Evolutionary conservation across 2,888 invertebrate genomes (phyloP), one percentile per base, ranked within the genome.

Genomic region (Nephrotoma flavescens): DNA sequence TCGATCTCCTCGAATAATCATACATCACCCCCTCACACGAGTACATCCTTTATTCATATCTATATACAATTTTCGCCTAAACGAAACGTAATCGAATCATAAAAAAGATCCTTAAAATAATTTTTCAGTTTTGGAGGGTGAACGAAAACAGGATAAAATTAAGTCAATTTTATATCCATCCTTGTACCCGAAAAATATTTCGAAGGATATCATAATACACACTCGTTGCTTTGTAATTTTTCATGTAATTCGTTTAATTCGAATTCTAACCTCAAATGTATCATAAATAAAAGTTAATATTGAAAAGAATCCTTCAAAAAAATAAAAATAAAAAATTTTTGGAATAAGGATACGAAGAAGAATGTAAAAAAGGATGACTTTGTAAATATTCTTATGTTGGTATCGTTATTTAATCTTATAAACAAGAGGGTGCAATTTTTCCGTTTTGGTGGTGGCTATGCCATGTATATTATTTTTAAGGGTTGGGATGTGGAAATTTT

Each of bases 191-290:
- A 83, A 83, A 42, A 83, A 41, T 84, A 42, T 84, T 84, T 84
- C 11, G 42, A 71, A 71, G 71, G 71, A 71, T 71, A 71, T 71
- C 31, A 31, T 52, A 52, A 15, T 52, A 52, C 4, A 71, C 31
- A 71, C 71, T 31, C 71, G 71, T 71, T 31, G 31, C 31, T 71
- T 71, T 31, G 71, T 71, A 71, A 71, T 71, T 71, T 71, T 71
- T 71, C 71, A 42, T 84, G 84, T 86, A 86, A 86, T 86, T 86
- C 86, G 52, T 86, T 86, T 86, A 86, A 86, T 86, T 86, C 44
- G 85, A 44, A 44, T 52, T 52, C 86, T 87, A 87, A 87, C 88
- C 88, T 88, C 88, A 88, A 88, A 88, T 86, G 87, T 87, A 87
- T 87, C 87, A 88, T 88, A 88, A 88, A 88, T 88, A 88, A 86